A percentile compares a stretch with the other conserved stretches of the same genome.
Evolutionary conservation across 2,113 vertebrate species (phyloP).

Genomic region (Brienomyrus brachyistius): DNA sequence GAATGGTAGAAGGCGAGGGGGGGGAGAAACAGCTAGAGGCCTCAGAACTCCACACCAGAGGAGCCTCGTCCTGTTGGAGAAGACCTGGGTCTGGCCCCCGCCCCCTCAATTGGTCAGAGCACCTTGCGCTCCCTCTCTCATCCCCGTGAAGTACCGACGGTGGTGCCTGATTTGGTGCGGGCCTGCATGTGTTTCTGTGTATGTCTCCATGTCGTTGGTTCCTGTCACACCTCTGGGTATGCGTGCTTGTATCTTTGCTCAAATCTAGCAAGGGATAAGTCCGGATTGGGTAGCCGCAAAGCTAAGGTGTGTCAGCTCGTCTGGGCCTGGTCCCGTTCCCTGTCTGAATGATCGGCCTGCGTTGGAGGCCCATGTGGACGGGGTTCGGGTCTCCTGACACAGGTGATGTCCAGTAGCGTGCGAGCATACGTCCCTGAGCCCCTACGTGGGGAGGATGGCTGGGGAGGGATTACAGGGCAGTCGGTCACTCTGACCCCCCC

Average conservation of each 20-base stretch:
- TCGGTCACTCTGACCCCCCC: slow-evolving; percentile 32
- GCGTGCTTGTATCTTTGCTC: not conserved
- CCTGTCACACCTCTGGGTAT: not conserved
- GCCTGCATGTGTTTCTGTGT: not conserved
- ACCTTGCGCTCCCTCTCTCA: not conserved
- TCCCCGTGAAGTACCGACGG: not conserved
- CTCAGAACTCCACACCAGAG: not conserved
- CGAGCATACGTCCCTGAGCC: slow-evolving; percentile 47
- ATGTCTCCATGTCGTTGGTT: not conserved
- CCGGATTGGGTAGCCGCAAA: not conserved
- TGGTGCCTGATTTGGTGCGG: not conserved
- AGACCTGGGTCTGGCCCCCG: not conserved
- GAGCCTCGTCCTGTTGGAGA: not conserved
- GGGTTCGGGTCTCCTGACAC: slow-evolving; percentile 25
- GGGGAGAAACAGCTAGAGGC: not conserved
- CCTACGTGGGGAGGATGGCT: slow-evolving; percentile 6
- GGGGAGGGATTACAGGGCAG: slow-evolving; percentile 60
- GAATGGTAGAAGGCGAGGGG: not conserved
- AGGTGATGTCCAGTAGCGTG: slow-evolving; percentile 57
- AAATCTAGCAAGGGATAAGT: not conserved
- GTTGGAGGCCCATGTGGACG: too few species aligned
- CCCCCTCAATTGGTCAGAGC: not conserved
- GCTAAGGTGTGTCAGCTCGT: not conserved
- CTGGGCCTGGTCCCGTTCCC: not conserved
- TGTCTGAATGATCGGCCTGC: not conserved